Conservation (phyloP, 2,113 vertebrate genomes). For the Chaenogobius annularis region DNA sequence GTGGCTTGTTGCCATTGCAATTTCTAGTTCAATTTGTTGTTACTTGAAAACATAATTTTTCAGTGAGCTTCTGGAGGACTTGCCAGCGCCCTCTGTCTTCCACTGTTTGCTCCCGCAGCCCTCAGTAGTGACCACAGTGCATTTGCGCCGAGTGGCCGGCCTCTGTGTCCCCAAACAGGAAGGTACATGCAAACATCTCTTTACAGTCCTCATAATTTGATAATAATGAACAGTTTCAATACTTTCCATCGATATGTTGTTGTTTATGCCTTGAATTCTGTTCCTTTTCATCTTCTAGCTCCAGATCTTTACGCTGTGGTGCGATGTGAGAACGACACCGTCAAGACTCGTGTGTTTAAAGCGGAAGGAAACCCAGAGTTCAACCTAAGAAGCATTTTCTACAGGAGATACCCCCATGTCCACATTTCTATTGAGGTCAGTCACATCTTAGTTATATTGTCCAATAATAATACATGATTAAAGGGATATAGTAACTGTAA, state of each 20-base stretch:
- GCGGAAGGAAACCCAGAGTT: slow-evolving; percentile 75
- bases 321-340: slow-evolving; percentile 69
- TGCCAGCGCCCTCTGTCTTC: slow-evolving; percentile 61
- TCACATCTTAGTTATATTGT: background rate
- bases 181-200: slow-evolving; percentile 43
- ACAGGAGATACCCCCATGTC: slow-evolving; percentile 69
- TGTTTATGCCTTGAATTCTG: no score
- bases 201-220: no score
- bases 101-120: slow-evolving; percentile 71
- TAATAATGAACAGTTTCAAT: no score
- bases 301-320: slow-evolving; percentile 77
- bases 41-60: background rate
- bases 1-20: no score
- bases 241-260: no score
- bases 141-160: slow-evolving; percentile 70
- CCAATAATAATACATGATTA: no score
- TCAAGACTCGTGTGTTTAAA: slow-evolving; percentile 73
- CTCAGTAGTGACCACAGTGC: slow-evolving; percentile 72
- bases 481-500: no score
- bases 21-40: no score
- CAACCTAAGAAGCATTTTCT: slow-evolving; percentile 80
- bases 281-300: slow-evolving; percentile 45
- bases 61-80: slow-evolving; percentile 74
- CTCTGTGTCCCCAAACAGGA: slow-evolving; percentile 67
- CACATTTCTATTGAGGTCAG: slow-evolving; percentile 74